phyloP scores from a whole-genome alignment of 2,797 vertebrate species.

The Onychomys arenicola region DNA sequence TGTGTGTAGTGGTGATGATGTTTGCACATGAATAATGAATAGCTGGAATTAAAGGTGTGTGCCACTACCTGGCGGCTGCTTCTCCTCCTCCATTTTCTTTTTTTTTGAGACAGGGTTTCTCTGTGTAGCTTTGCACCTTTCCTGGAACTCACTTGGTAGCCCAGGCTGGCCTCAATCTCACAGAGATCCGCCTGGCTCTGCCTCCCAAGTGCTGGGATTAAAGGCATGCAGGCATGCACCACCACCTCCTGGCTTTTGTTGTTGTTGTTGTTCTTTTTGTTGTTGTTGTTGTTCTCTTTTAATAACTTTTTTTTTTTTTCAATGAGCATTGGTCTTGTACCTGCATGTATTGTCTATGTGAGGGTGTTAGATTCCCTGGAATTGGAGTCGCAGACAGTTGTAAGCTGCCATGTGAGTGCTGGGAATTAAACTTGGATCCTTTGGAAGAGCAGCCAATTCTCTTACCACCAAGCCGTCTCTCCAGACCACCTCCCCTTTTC shows the following conservation, averaged over 20 bases:
- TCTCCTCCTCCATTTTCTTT: not conserved
- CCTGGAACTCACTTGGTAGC: too few species aligned
- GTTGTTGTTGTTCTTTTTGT: too few species aligned
- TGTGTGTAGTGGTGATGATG: not conserved
- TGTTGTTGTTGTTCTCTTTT: too few species aligned
- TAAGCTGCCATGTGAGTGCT: not conserved
- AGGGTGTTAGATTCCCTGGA: not conserved
- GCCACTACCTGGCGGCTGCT: too few species aligned
- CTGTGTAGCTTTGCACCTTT: too few species aligned
- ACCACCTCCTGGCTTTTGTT: too few species aligned
- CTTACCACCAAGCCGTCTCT: not conserved
- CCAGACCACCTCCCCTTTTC: accelerated
- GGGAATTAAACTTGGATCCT: not conserved
- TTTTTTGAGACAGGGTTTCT: too few species aligned
- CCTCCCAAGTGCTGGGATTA: too few species aligned
- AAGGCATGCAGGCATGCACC: too few species aligned
- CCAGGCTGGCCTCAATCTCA: too few species aligned
- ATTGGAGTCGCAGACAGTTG: not conserved
- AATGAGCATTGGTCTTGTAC: not conserved
- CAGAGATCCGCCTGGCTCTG: too few species aligned
- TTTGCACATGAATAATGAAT: not conserved
- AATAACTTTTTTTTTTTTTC: not conserved
- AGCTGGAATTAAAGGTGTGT: not conserved
- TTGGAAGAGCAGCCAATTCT: not conserved
- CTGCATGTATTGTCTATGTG: not conserved